Percentiles rank a stretch among this genome's conserved stretches.
Conservation (phyloP, 1,140 invertebrate species). For the Protaetia brevitarsis region DNA sequence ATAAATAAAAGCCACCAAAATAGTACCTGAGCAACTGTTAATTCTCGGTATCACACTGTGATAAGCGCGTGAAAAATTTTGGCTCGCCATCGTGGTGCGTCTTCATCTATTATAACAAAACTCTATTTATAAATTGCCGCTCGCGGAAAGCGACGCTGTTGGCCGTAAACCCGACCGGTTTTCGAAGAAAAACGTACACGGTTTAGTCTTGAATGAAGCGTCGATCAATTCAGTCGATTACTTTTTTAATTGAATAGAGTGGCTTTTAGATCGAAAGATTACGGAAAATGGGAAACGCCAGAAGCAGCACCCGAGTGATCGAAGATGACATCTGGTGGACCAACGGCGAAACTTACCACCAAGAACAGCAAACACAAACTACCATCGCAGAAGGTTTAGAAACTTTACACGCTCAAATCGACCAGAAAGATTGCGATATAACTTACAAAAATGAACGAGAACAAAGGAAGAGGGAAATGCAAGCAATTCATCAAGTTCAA, state of each 20-base stretch:
- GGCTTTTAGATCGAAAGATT: neutral
- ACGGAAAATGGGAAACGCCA: constrained; percentile 25
- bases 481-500: constrained; percentile 54
- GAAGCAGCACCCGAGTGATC: constrained; percentile 12
- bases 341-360: neutral
- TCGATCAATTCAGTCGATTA: neutral
- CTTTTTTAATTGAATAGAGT: neutral
- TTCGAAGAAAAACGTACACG: neutral
- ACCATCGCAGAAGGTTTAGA: constrained; percentile 16
- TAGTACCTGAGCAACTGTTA: neutral
- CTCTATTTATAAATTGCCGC: constrained; percentile 9
- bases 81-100: constrained; percentile 3
- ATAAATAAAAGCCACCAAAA: neutral
- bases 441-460: constrained; percentile 10
- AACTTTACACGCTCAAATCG: constrained; percentile 18
- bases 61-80: constrained; percentile 16
- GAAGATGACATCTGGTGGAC: constrained; percentile 19
- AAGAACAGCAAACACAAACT: neutral
- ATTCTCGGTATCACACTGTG: constrained; percentile 10
- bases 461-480: constrained; percentile 18
- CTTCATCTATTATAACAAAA: constrained; percentile 14
- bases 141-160: no score
- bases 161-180: no score
- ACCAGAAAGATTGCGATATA: constrained; percentile 4
- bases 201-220: neutral